phyloP scores from a whole-genome alignment of 2,113 vertebrate genomes.

The Ochotona princeps region DNA sequence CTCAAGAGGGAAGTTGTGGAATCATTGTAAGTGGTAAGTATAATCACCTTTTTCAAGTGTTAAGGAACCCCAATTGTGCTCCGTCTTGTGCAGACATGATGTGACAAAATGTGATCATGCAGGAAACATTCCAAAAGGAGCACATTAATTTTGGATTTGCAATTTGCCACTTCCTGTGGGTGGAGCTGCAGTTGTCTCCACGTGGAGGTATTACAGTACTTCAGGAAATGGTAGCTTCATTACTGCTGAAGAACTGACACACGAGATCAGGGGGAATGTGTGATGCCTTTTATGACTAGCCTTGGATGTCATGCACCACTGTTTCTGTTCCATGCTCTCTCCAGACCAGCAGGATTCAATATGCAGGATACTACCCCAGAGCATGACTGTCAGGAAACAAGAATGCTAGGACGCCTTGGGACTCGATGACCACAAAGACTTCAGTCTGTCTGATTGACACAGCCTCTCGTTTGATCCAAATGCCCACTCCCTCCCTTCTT shows the following conservation, averaged over 20 bases:
- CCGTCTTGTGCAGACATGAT: conserved; percentile 61
- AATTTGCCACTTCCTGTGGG: conserved; percentile 66
- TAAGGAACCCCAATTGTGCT: conserved; percentile 65
- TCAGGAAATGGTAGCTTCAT: not conserved
- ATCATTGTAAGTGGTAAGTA: conserved; percentile 43
- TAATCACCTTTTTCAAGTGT: conserved; percentile 51
- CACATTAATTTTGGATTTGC: conserved; percentile 75
- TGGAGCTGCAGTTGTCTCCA: not conserved
- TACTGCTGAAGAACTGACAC: not conserved
- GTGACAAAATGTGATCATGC: conserved; percentile 74
- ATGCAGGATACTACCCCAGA: not conserved
- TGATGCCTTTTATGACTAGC: not conserved
- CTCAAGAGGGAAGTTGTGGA: not conserved
- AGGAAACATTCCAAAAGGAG: conserved; percentile 78
- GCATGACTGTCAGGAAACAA: not conserved
- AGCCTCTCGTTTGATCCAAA: not conserved
- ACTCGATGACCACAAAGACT: not conserved
- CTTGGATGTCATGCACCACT: not conserved
- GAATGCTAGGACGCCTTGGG: fast-evolving
- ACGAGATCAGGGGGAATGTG: not conserved
- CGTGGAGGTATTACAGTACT: not conserved
- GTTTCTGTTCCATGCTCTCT: not conserved
- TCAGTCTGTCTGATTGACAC: not conserved
- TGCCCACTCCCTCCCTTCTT: not conserved
- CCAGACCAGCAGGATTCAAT: not conserved